A percentile compares a stretch with the other conserved stretches of the same genome.
phyloP scores from a whole-genome alignment of 1,140 invertebrate genomes.

The Pogonomyrmex barbatus region DNA sequence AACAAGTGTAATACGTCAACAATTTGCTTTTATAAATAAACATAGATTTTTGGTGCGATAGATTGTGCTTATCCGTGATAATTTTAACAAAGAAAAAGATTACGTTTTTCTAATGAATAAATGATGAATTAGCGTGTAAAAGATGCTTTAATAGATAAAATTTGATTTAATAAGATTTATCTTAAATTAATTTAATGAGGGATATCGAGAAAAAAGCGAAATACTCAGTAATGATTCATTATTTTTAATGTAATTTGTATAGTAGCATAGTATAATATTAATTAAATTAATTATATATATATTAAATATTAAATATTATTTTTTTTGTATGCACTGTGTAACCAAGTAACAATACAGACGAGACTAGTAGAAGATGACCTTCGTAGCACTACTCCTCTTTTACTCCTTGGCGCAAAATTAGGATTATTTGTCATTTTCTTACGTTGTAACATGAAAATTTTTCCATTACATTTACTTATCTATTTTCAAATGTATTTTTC shows the following conservation, averaged over 20 bases:
- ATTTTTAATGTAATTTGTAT: conserved; percentile 84
- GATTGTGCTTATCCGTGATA: too few species aligned
- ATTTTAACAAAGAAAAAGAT: too few species aligned
- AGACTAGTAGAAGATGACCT: conserved; percentile 84
- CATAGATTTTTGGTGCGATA: too few species aligned
- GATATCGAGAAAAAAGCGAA: conserved; percentile 20
- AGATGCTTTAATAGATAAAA: not conserved
- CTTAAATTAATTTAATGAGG: not conserved
- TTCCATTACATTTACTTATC: conserved; percentile 69
- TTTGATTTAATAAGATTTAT: not conserved
- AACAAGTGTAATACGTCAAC: too few species aligned
- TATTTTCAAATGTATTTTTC: conserved; percentile 41
- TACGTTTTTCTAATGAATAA: too few species aligned
- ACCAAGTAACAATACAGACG: conserved; percentile 84
- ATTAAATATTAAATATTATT: conserved; percentile 85
- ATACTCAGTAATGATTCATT: conserved; percentile 77
- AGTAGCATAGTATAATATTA: conserved; percentile 84
- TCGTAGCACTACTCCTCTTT: conserved; percentile 81
- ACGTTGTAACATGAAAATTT: conserved; percentile 44
- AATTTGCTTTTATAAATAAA: too few species aligned
- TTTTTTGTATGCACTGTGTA: conserved; percentile 84
- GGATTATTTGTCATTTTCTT: conserved; percentile 77
- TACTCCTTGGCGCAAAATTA: conserved; percentile 79
- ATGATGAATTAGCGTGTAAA: too few species aligned
- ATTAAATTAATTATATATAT: conserved; percentile 85